Evolutionary conservation across 2,888 invertebrate genomes (phyloP), one percentile per base, ranked within the genome.

Genomic region (Hypomecis atomaria): DNA sequence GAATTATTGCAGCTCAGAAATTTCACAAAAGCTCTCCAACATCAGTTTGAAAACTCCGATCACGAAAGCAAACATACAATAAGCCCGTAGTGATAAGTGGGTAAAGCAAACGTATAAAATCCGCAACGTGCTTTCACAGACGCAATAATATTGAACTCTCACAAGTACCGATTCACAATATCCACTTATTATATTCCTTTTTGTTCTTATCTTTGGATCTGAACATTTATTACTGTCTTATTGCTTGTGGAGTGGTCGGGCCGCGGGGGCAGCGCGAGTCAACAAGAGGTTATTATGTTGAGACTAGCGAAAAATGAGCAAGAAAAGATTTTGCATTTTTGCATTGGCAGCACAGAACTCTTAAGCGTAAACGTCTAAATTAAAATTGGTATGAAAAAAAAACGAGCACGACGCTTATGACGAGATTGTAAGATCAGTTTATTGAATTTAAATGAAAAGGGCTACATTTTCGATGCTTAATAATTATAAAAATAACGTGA

Each of bases 211-310:
- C 87, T 89, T 87, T 83, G 79, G 85, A 85, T 84, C 87, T 79
- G 88, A 91, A 88, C 91, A 90, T 92, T 92, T 91, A 92, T 92
- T 91, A 92, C 91, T 87, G 85, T 88, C 89, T 91, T 91, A 92
- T 91, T 91, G 90, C 88, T 88, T 84, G 89, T 85, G 85, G 82
- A 90, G 87, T 85, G 89, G 86, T 87, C 79, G 79, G 85, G 87
- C 85, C 82, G 83, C 78, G 82, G 84, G 88, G 85, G 81, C 83
- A 81, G 82, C 60, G 64, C 59, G 78, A 86, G 87, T 88, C 88
- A 89, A 90, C 90, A 88, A 87, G 85, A 85, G 85, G 87, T 91
- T 92, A 91, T 92, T 92, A 92, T 90, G 91, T 91, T 87, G 90
- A 83, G 80, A 85, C 86, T 85, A 79, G 87, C 84, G 83, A 86